Base-by-base conservation (phyloP, 2,888 invertebrate species). In the Acronicta alni region DNA sequence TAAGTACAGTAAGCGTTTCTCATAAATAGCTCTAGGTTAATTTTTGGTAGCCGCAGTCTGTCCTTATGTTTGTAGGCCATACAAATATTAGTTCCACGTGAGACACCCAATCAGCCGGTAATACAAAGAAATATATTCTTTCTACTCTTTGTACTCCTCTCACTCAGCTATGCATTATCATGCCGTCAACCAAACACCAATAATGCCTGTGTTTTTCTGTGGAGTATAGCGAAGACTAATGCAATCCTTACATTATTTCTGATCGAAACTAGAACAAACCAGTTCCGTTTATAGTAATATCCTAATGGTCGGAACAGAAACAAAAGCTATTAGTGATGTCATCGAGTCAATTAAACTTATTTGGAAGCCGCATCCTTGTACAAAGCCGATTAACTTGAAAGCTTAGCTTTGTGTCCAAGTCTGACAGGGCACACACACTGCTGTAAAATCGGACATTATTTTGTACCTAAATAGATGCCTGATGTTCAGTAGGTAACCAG, bases 311-410 rank as follows among this genome's bases (percentile, higher is more conserved):
- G 12, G 35, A 57, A 26, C 30, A 54, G 18, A 69, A 64, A 64
- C 57, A 63, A 67, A 67, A 68, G 69, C 63, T 35, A 1, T 3
- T 16, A 14, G 32, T 67, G 70, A 67, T 51, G 64, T 69, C 69
- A 69, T 51, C 58, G 52, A 4, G 35, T 18, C 57, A 17, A 26
- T 38, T 51, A 23, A 15, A 38, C 53, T 58, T 12, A 17, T 64
- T 58, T 37, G 38, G 68, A 32, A 38, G 37, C 49, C 41, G 9
- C 18, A 32, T 37, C 44, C 48, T 45, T 17, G 38, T n/a, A 38
- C 51, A 16, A 62, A 67, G 42, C 51, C 56, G 62, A 66, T 66
- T 51, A 48, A 17, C 56, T 39, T 38, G 6, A 14, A 12, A 32
- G 39, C 49, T 49, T 38, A 51, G 32, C 23, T 23, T 15, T 23